Percentiles rank a stretch among this genome's conserved stretches.
Evolutionary conservation across 1,140 invertebrate genomes (phyloP).

Genomic region (Acromyrmex heyeri): DNA sequence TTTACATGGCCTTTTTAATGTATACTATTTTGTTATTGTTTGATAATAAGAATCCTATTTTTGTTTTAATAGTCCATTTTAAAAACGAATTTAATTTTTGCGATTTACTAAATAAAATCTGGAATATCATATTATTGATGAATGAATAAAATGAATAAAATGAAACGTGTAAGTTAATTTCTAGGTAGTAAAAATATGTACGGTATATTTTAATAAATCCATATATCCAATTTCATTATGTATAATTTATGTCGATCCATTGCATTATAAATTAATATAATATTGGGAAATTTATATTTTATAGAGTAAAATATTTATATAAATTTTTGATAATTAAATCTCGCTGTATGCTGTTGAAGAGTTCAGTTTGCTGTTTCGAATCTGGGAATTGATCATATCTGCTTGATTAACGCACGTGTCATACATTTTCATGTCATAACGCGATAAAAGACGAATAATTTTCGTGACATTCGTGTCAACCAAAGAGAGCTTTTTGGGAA

Average conservation of each 20-base stretch:
- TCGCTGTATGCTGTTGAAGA: too few species aligned
- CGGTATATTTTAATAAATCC: not conserved
- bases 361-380: not conserved
- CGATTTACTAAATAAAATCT: not conserved
- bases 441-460: not conserved
- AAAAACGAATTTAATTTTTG: not conserved
- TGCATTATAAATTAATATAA: not conserved
- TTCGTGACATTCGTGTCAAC: not conserved
- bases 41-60: too few species aligned
- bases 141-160: not conserved
- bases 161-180: not conserved
- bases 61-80: too few species aligned
- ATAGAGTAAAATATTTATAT: not conserved
- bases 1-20: too few species aligned
- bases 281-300: not conserved
- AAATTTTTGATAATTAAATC: not conserved
- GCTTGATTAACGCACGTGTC: constrained; percentile 2
- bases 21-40: too few species aligned
- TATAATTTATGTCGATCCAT: constrained; percentile 10
- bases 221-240: not conserved
- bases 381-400: too few species aligned
- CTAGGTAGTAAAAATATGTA: not conserved
- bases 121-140: not conserved
- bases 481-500: constrained; percentile 6
- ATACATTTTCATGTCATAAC: not conserved